phyloP scores from a whole-genome alignment of 2,797 vertebrate species.

The Tadarida brasiliensis region DNA sequence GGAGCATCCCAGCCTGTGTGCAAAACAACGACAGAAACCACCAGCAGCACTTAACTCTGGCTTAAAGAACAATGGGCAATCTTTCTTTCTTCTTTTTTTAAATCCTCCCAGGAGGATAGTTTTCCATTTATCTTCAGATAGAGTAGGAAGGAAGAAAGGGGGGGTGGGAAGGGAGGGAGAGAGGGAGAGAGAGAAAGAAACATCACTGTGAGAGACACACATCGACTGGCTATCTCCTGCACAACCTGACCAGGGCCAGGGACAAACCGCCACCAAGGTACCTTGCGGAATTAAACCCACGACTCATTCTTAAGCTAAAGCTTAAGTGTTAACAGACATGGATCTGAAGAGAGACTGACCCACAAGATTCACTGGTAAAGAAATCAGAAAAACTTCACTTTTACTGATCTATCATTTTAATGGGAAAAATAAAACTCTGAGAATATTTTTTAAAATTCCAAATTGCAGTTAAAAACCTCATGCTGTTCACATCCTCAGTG shows the following conservation, averaged over 20 bases:
- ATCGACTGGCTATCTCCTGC: neutral
- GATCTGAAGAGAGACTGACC: neutral
- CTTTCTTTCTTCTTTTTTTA: neutral
- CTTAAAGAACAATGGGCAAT: neutral
- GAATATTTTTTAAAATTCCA: neutral
- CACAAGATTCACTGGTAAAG: neutral
- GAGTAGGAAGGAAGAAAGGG: neutral
- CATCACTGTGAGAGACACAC: neutral
- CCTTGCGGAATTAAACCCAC: no score
- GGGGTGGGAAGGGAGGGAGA: neutral
- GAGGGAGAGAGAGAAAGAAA: neutral
- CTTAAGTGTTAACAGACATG: neutral
- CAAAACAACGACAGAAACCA: no score
- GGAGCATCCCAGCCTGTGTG: no score
- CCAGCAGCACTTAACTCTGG: neutral
- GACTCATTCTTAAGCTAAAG: neutral
- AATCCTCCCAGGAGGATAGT: no score
- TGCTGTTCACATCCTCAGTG: neutral
- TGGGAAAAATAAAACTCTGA: neutral
- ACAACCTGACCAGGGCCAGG: neutral
- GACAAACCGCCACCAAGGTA: neutral
- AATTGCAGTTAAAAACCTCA: neutral
- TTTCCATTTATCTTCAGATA: neutral
- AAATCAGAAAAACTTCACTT: neutral
- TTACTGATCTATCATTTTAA: neutral